Evolutionary conservation across 2,797 vertebrate species (phyloP), one percentile per base, ranked within the genome.

Genomic region (Calcarius lapponicus): DNA sequence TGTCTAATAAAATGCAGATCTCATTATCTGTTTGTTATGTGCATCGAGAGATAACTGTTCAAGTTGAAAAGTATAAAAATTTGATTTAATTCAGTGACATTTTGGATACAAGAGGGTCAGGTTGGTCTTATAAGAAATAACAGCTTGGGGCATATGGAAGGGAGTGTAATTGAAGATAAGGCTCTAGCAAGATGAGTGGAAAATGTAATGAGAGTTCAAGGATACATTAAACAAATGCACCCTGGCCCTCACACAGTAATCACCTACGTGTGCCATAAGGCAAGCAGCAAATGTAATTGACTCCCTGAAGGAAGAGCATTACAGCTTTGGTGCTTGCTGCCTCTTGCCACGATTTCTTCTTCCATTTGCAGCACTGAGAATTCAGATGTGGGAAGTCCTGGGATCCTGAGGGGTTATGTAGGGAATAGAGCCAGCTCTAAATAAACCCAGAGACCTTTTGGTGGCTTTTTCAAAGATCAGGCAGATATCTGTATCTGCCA

Each of bases 1-100:
- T 96, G 88, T 78, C 93, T 73, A 95, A 96, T 97, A 94, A 96
- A 96, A 96, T 96, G 95, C 94, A 96, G 90, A 95, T 96, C 95
- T 96, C 94, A 92, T 96, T 97, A 94, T 96, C 92, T 91, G 80
- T 96, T 97, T 95, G 90, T 97, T 95, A 93, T 79, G 83, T 95
- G 95, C 89, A 93, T 95, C 11, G 2, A 43, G 79, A 97, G 96
- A 96, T 95, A 97, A 96, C 88, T 81, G 83, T 94, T 95, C 47
- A 66, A 65, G 86, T 90, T 90, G 91, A 91, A 93, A 95, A 96
- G 95, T 92, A 93, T 92, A 92, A 96, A 96, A 95, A 91, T 92
- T 89, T 96, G 87, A 95, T 97, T 96, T 92, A 95, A 90, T 95
- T 96, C 91, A 47, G 65, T 81, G 90, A 71, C 92, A 85, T 90